Evolutionary conservation across 2,113 vertebrate species (phyloP).

Genomic region (Riparia riparia): DNA sequence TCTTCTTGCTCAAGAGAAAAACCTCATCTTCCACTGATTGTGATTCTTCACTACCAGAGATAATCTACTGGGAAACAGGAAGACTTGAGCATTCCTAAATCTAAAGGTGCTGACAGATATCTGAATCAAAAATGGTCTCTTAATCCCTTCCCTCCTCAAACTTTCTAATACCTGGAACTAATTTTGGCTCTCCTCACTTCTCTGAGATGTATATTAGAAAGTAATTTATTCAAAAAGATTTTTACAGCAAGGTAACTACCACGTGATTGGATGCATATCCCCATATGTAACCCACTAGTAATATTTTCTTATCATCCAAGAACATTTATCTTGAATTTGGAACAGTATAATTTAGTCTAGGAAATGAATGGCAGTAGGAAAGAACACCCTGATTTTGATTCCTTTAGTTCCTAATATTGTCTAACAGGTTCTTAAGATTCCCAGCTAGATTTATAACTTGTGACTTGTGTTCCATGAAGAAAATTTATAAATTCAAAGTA

Average conservation of each 20-base stretch:
- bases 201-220: neutral
- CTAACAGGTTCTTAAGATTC: neutral
- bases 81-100: neutral
- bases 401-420: neutral
- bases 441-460: neutral
- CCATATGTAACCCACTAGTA: neutral
- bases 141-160: neutral
- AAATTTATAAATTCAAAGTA: neutral
- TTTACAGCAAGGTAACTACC: neutral
- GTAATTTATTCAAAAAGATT: neutral
- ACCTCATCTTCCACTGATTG: neutral
- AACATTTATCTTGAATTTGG: neutral
- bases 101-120: neutral
- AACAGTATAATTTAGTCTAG: neutral
- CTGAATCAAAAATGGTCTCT: neutral
- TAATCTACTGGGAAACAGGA: neutral
- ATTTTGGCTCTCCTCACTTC: neutral
- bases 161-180: neutral
- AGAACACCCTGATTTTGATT: neutral
- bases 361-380: neutral
- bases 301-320: neutral
- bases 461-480: neutral
- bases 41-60: neutral
- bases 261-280: neutral
- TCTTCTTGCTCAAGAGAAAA: neutral